Conservation (phyloP, 2,888 invertebrate species). For the Ariolimax columbianus region DNA sequence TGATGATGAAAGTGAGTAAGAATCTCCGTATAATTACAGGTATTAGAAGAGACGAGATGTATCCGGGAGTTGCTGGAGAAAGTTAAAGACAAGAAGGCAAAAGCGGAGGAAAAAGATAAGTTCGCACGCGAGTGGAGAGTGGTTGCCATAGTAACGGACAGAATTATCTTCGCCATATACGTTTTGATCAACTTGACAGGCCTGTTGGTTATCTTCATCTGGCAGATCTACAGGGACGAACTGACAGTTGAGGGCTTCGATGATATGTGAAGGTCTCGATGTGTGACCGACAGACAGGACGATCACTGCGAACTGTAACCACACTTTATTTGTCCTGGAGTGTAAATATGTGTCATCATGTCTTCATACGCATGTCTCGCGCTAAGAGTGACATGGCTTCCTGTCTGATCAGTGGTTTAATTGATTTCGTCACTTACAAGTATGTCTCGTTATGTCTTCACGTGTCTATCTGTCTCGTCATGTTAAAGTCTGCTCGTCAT, state of each 20-base stretch:
- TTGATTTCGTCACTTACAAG: no score
- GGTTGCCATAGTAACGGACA: constrained; percentile 74
- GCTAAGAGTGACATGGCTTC: no score
- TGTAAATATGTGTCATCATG: no score
- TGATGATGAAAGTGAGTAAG: no score
- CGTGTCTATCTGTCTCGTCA: no score
- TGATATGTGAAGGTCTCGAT: background rate
- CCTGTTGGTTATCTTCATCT: constrained; percentile 70
- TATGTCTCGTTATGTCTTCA: no score
- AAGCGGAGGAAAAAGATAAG: constrained; percentile 24
- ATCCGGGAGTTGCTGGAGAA: constrained; percentile 73
- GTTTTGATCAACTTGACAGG: constrained; percentile 70
- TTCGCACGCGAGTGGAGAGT: constrained; percentile 48
- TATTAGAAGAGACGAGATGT: constrained; percentile 65
- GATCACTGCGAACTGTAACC: no score
- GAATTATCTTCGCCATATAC: constrained; percentile 72
- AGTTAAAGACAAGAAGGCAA: constrained; percentile 33
- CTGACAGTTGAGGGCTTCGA: constrained; percentile 12
- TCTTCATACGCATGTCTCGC: no score
- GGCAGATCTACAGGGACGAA: constrained; percentile 54
- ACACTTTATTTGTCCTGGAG: no score
- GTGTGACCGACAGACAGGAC: no score
- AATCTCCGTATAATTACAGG: constrained; percentile 13
- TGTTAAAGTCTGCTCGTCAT: no score
- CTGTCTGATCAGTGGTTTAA: no score